These are phyloP conservation scores for Rhynchomys soricoides DNA, from an alignment of 2,113 vertebrate species.

Conservation along the genomic window DNA sequence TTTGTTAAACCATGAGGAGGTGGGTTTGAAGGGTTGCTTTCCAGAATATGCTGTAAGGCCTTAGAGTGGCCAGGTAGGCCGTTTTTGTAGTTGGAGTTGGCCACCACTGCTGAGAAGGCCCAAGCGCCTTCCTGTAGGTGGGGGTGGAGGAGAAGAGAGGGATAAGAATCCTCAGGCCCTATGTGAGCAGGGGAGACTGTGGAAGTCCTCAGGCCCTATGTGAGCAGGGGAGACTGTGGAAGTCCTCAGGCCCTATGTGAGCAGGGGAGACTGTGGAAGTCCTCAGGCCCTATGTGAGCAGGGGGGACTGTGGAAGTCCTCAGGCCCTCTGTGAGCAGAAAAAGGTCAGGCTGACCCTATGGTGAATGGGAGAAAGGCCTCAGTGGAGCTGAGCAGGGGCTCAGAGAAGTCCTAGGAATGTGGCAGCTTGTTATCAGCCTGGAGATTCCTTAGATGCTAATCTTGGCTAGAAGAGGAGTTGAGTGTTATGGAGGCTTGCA, in stretches of 20 bases:
- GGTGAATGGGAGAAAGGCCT: background rate
- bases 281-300: background rate
- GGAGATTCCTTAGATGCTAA: constrained; percentile 27
- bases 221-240: too few species aligned
- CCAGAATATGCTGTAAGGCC: background rate
- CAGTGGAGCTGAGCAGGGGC: background rate
- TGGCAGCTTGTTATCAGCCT: background rate
- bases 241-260: background rate
- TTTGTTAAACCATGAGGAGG: background rate
- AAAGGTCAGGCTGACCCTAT: constrained; percentile 19
- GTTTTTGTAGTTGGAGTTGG: background rate
- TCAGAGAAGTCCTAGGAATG: background rate
- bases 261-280: constrained; percentile 24
- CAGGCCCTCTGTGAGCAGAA: background rate
- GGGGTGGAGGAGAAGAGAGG: background rate
- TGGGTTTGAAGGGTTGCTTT: background rate
- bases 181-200: background rate
- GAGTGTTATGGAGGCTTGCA: background rate
- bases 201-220: too few species aligned
- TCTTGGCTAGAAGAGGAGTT: background rate
- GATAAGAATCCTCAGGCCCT: constrained; percentile 17
- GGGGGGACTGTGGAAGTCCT: too few species aligned
- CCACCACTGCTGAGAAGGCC: background rate
- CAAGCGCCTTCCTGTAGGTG: background rate
- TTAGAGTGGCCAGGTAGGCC: background rate